These are phyloP conservation scores for Petrolisthes manimaculis DNA, from an alignment of 2,888 invertebrate genomes.

Conservation along the genomic window DNA sequence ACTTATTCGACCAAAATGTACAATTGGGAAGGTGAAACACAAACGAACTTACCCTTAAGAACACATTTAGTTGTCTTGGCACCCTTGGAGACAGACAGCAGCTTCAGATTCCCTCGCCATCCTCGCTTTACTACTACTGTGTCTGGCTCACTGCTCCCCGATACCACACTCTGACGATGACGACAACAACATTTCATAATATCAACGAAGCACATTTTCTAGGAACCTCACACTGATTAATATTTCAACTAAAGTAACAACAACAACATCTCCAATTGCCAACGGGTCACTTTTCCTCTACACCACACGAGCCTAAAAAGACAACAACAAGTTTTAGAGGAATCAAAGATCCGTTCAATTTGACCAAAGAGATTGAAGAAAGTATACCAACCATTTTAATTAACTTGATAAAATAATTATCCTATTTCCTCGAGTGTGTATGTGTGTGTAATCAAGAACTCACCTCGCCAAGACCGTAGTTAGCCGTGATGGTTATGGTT, in stretches of 20 bases:
- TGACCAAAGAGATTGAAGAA: too few relatives aligned
- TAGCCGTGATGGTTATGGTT: constrained; percentile 80
- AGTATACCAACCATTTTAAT: too few relatives aligned
- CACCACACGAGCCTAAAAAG: background rate
- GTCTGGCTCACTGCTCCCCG: constrained; percentile 83
- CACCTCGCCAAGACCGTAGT: constrained; percentile 87
- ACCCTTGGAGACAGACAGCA: constrained; percentile 70
- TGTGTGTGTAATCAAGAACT: background rate
- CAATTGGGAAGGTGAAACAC: too few relatives aligned
- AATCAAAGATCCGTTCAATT: too few relatives aligned
- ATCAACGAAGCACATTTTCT: background rate
- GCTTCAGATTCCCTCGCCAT: constrained; percentile 71
- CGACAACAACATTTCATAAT: constrained; percentile 8
- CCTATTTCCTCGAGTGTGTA: too few relatives aligned
- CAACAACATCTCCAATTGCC: background rate
- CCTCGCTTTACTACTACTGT: constrained; percentile 76
- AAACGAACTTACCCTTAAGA: constrained; percentile 69
- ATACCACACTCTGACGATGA: constrained; percentile 80
- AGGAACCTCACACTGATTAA: background rate
- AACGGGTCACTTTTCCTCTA: background rate
- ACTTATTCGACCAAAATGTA: too few relatives aligned
- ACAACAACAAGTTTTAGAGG: too few relatives aligned
- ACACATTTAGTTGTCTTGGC: constrained; percentile 73
- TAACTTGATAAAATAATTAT: too few relatives aligned
- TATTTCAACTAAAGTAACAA: background rate